phyloP scores from a whole-genome alignment of 1,140 invertebrate species.

The Papilio helenus region DNA sequence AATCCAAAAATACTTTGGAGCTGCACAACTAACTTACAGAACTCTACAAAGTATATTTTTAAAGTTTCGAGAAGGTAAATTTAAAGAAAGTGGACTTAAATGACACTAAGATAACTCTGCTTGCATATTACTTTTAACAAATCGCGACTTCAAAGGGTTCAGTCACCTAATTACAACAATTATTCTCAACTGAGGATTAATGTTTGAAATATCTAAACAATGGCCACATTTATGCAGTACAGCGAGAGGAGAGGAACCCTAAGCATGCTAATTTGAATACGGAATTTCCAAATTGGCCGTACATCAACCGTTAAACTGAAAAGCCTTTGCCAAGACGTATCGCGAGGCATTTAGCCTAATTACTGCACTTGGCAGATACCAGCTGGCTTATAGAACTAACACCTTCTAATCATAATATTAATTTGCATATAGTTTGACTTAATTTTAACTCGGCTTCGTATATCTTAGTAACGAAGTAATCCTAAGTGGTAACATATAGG shows the following conservation, averaged over 20 bases:
- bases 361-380: constrained; percentile 11
- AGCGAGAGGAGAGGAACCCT: not conserved
- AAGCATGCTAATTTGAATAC: constrained; percentile 7
- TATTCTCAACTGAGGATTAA: not conserved
- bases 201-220: not conserved
- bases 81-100: not conserved
- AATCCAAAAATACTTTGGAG: not conserved
- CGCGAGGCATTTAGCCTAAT: not conserved
- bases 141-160: not conserved
- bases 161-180: not conserved
- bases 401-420: constrained; percentile 8
- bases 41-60: not conserved
- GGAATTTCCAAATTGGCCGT: constrained; percentile 20
- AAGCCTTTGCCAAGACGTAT: constrained; percentile 26
- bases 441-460: not conserved
- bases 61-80: not conserved
- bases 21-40: not conserved
- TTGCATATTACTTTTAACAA: not conserved
- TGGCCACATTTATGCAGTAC: not conserved
- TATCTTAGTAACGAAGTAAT: not conserved
- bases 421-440: not conserved
- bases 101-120: not conserved
- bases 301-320: not conserved
- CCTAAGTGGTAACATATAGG: not conserved
- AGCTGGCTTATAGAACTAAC: constrained; percentile 1